A percentile compares a stretch with the other conserved stretches of the same genome.
Conservation (phyloP, 2,888 invertebrate genomes). For the Heteromurus nitidus region DNA sequence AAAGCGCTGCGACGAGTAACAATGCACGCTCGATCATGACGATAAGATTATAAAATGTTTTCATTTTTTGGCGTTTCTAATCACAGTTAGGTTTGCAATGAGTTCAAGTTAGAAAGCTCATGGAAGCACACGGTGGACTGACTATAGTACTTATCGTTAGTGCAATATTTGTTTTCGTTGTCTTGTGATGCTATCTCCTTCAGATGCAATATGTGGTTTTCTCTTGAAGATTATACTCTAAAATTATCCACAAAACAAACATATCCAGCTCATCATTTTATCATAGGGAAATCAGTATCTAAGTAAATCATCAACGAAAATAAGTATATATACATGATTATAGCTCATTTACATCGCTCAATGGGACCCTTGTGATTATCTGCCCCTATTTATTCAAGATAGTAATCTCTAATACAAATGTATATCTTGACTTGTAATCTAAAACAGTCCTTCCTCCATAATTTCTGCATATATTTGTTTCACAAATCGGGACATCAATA, state of each 20-base stretch:
- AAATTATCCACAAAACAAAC: too few species aligned
- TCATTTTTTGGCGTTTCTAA: background rate
- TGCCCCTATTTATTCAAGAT: constrained; percentile 18
- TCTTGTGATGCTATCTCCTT: background rate
- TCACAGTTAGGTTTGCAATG: constrained; percentile 5
- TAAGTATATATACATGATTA: constrained; percentile 6
- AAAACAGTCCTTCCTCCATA: constrained; percentile 9
- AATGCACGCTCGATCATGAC: too few species aligned
- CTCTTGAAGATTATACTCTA: background rate
- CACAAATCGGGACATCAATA: too few species aligned
- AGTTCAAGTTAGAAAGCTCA: background rate
- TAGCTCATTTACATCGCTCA: background rate
- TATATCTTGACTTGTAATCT: constrained; percentile 54
- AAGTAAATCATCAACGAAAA: background rate
- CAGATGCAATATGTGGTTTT: background rate
- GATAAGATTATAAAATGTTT: too few species aligned
- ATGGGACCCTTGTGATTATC: background rate
- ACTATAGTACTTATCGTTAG: too few species aligned
- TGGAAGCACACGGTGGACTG: too few species aligned
- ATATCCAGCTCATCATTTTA: too few species aligned
- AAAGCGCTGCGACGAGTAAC: constrained; percentile 20
- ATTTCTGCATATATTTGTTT: too few species aligned
- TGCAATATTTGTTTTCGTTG: too few species aligned
- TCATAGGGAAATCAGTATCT: too few species aligned
- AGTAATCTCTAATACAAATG: constrained; percentile 17